Evolutionary conservation across 2,888 invertebrate genomes (phyloP).

Genomic region (Oscheius sp.): DNA sequence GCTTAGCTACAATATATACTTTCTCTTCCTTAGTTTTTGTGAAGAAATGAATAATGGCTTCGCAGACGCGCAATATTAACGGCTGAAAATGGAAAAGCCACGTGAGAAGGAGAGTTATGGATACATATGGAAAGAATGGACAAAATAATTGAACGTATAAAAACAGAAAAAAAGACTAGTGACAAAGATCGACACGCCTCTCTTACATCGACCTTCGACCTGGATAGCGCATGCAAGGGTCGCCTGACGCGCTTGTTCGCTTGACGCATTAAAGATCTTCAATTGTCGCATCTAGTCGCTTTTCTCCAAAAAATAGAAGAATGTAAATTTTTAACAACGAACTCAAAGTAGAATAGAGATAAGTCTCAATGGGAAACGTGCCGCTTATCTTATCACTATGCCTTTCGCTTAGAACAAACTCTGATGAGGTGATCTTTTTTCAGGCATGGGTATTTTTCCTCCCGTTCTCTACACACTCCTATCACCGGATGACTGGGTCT

Average conservation of each 20-base stretch:
- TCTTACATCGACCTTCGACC: conserved; percentile 16
- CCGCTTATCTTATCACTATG: not conserved
- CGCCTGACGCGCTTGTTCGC: not conserved
- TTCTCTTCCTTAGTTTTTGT: too few species aligned
- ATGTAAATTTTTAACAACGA: not conserved
- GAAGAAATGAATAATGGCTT: not conserved
- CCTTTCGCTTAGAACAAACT: too few species aligned
- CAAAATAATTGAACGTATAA: not conserved
- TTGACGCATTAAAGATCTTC: conserved; percentile 8
- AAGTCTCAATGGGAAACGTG: not conserved
- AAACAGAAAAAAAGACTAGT: too few species aligned
- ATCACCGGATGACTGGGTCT: conserved; percentile 58
- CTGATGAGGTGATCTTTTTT: too few species aligned
- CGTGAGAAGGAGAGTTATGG: not conserved
- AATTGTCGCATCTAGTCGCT: too few species aligned
- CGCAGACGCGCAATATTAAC: not conserved
- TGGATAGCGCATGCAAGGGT: not conserved
- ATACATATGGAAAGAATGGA: not conserved
- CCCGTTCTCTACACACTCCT: conserved; percentile 2
- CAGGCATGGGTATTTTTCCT: conserved; percentile 5
- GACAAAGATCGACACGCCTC: conserved; percentile 23
- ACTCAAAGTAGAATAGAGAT: too few species aligned
- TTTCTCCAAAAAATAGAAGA: too few species aligned
- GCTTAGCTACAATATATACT: too few species aligned
- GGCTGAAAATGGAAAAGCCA: not conserved